A percentile compares a stretch with the other conserved stretches of the same genome.
phyloP scores from a whole-genome alignment of 2,888 invertebrate species.

The Allolobophora icterica region DNA sequence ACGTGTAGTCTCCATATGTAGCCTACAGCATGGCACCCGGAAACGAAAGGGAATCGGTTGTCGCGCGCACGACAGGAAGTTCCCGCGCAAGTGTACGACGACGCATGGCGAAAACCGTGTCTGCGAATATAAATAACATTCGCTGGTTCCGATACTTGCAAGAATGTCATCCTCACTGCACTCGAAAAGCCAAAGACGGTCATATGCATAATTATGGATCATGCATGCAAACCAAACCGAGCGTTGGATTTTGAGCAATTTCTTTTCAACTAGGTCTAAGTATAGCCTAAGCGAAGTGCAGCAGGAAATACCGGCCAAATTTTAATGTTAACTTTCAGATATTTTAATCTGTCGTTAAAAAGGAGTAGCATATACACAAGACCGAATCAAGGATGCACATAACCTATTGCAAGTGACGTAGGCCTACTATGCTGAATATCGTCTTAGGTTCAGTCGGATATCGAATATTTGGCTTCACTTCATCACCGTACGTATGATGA shows the following conservation, averaged over 20 bases:
- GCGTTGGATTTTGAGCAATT: neutral
- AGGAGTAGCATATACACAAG: too few species aligned
- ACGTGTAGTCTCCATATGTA: neutral
- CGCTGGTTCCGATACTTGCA: neutral
- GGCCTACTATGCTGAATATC: too few species aligned
- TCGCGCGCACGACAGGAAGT: neutral
- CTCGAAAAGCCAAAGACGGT: neutral
- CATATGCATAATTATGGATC: neutral
- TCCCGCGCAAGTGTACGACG: neutral
- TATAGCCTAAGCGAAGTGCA: neutral
- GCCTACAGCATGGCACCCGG: too few species aligned
- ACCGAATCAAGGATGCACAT: too few species aligned
- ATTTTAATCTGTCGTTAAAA: too few species aligned
- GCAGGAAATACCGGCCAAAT: too few species aligned
- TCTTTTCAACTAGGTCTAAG: neutral
- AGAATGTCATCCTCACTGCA: neutral
- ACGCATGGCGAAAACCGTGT: neutral
- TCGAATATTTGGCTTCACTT: too few species aligned
- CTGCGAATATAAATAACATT: neutral
- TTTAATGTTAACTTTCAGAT: too few species aligned
- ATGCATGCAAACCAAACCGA: neutral
- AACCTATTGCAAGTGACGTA: too few species aligned
- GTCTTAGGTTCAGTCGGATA: too few species aligned
- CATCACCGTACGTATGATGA: too few species aligned
- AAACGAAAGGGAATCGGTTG: neutral